Conservation (phyloP, 35 echinoderm and acorn worm genomes). For the Apostichopus japonicus region DNA sequence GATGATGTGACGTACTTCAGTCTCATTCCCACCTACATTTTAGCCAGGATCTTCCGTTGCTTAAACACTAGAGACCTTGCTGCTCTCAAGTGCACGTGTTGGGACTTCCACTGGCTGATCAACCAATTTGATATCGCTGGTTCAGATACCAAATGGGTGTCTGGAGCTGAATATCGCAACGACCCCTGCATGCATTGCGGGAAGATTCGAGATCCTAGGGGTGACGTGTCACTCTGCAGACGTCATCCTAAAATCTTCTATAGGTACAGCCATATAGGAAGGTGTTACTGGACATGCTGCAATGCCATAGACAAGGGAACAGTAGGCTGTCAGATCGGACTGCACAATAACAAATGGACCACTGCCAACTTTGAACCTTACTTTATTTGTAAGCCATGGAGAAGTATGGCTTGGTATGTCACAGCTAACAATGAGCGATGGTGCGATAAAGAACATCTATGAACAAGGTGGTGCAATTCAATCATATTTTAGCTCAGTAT, state of each 20-base stretch:
- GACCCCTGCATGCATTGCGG: slow-evolving; percentile 98
- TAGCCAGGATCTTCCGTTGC: slow-evolving; percentile 71
- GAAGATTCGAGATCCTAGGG: slow-evolving; percentile 88
- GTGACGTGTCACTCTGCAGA: slow-evolving; percentile 90
- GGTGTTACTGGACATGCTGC: slow-evolving; percentile 85
- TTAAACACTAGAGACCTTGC: slow-evolving; percentile 82
- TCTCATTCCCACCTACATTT: slow-evolving; percentile 65
- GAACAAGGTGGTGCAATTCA: not conserved
- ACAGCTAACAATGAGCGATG: slow-evolving; percentile 23
- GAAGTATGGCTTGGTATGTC: slow-evolving; percentile 34
- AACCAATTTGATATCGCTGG: slow-evolving; percentile 78
- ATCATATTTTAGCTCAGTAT: no score
- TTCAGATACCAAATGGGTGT: slow-evolving; percentile 73
- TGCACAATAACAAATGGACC: slow-evolving; percentile 96
- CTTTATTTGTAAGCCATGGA: slow-evolving; percentile 75
- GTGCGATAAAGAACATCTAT: slow-evolving; percentile 46
- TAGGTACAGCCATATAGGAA: slow-evolving; percentile 77
- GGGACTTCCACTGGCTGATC: slow-evolving; percentile 93
- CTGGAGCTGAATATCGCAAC: slow-evolving; percentile 54
- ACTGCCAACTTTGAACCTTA: slow-evolving; percentile 62
- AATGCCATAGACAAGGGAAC: slow-evolving; percentile 64
- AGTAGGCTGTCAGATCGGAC: slow-evolving; percentile 67
- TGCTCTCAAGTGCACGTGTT: slow-evolving; percentile 82
- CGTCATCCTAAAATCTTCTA: slow-evolving; percentile 97
- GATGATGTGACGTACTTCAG: slow-evolving; percentile 59